Base-by-base conservation (phyloP, 2,797 vertebrate genomes). In the Gobionotothen gibberifrons region DNA sequence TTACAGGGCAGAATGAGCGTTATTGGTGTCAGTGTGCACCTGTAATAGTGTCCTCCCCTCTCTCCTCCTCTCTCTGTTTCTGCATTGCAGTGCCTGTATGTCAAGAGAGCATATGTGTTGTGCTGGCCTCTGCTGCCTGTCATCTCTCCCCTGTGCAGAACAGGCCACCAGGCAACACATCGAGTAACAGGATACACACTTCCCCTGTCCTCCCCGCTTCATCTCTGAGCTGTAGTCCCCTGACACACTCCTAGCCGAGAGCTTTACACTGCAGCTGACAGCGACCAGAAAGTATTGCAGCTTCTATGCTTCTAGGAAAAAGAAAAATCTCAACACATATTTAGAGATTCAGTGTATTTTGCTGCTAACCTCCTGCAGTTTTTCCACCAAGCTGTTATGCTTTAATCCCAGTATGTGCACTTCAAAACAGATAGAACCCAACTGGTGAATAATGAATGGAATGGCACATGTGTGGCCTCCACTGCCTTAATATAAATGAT, bases 31-130 rank as follows among this genome's bases (percentile, higher is more conserved):
- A 52, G 72, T 17, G 42, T 86, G 66, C 78, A 90, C 81, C 82
- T 87, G 79, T 81, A 74, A 69, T 42, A 49, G 44, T 52, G 9
- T 63, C 66, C 64, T 66, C 55, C 46, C 13, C 16, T 51, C 49
- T 60, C 48, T 36, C 22, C 53, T 17, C 26, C 58, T 48, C 83
- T 81, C 7, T 54, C n/a, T 54, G 17, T 47, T 72, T 69, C 91
- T 93, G 92, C 91, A 91, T 74, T 91, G 92, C 93, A 88, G 91
- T 59, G 70, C 84, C 78, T 85, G 73, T 79, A 74, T 85, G 87
- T 89, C 89, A 87, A 29, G 74, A 78, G 87, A 87, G 81, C 87
- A 84, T 69, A 86, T 84, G 74, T 86, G 73, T 79, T 78, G 54
- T 32, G 51, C 69, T 62, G 78, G 70, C 81, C 76, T 69, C 76